Conservation (phyloP, 2,888 invertebrate genomes). For the Idaea straminata region DNA sequence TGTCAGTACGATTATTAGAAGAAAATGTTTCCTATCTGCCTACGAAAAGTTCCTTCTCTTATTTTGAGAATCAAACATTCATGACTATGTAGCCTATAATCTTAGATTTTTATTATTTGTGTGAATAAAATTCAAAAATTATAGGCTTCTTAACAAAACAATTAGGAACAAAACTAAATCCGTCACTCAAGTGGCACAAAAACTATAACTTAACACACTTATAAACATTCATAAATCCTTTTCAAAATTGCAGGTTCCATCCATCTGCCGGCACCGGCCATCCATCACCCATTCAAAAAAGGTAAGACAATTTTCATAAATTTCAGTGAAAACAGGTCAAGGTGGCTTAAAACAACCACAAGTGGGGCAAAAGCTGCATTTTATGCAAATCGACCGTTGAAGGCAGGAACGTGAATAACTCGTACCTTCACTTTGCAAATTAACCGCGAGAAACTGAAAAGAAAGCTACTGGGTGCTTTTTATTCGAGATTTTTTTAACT, state of each 20-base stretch:
- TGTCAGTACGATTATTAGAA: too few relatives aligned
- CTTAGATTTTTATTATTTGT: too few relatives aligned
- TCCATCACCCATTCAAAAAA: constrained; percentile 1
- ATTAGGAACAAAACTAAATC: not conserved
- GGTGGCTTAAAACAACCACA: not conserved
- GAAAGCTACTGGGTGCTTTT: not conserved
- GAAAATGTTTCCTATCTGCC: too few relatives aligned
- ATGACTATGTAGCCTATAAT: too few relatives aligned
- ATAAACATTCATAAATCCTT: not conserved
- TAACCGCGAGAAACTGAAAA: not conserved
- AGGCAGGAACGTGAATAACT: not conserved
- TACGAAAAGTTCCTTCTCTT: too few relatives aligned
- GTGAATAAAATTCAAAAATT: too few relatives aligned
- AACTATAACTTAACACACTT: not conserved
- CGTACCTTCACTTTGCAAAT: not conserved
- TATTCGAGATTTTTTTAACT: not conserved
- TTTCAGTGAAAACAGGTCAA: not conserved
- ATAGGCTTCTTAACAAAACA: not conserved
- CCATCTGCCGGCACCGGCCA: not conserved
- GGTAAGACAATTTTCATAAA: not conserved
- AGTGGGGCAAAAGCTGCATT: constrained; percentile 1
- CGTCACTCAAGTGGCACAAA: not conserved
- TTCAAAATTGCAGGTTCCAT: not conserved
- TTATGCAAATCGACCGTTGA: not conserved
- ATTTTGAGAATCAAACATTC: too few relatives aligned